Conservation (phyloP, 37 sponge, comb jelly and placozoan genomes). For the Aplysina aerophoba region DNA sequence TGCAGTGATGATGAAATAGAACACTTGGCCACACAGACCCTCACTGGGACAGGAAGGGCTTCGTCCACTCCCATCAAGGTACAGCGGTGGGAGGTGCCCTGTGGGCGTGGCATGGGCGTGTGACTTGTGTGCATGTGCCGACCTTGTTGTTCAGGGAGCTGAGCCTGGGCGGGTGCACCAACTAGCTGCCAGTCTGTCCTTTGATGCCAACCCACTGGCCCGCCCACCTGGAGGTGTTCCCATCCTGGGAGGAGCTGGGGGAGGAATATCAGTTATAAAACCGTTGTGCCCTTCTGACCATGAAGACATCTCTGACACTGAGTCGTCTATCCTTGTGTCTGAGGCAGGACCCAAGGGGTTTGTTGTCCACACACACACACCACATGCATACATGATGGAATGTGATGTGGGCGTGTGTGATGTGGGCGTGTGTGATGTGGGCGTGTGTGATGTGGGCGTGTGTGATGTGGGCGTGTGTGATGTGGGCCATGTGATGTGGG, state of each 20-base stretch:
- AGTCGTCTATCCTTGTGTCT: background rate
- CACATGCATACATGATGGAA: no score
- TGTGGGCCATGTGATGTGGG: no score
- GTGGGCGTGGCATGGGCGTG: background rate
- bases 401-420: no score
- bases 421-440: no score
- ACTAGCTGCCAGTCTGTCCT: conserved; percentile 24
- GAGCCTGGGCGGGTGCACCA: conserved; percentile 6
- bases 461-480: no score
- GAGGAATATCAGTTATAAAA: conserved; percentile 11
- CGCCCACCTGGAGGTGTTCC: conserved; percentile 54
- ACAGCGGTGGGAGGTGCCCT: background rate
- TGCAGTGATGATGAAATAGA: conserved; percentile 63
- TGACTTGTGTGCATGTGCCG: no score
- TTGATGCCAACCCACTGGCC: conserved; percentile 39
- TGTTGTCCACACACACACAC: background rate
- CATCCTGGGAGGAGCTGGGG: conserved; percentile 5
- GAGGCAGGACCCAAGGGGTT: background rate
- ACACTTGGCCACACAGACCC: conserved; percentile 14
- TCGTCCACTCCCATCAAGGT: conserved; percentile 73
- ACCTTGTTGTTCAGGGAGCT: background rate
- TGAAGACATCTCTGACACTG: conserved; percentile 24
- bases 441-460: no score
- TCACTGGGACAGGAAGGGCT: conserved; percentile 30
- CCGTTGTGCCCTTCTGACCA: background rate